A percentile compares a stretch with the other conserved stretches of the same genome.
These are phyloP conservation scores for Monodelphis domestica DNA, from an alignment of 2,797 vertebrate species.

Conservation along the genomic window DNA sequence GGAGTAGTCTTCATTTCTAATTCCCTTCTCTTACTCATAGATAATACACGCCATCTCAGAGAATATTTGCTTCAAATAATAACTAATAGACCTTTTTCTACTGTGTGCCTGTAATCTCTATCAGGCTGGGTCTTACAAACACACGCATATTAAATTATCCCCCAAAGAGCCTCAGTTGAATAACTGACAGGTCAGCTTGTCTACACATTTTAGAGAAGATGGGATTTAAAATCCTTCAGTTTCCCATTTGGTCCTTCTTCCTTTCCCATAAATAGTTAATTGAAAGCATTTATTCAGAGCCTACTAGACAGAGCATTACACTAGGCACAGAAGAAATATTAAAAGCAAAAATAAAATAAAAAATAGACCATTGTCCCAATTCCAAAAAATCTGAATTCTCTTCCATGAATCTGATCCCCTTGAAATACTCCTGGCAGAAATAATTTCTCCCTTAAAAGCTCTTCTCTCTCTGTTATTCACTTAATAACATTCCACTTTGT, in stretches of 20 bases:
- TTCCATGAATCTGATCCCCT: not conserved
- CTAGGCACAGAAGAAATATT: not conserved
- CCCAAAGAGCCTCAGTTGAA: slow-evolving; percentile 7
- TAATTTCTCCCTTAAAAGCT: not conserved
- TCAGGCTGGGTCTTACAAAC: slow-evolving; percentile 3
- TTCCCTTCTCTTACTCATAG: not conserved
- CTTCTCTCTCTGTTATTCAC: not conserved
- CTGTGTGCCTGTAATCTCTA: not conserved
- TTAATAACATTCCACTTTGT: not conserved
- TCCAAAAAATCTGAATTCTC: not conserved
- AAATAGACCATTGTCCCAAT: not conserved
- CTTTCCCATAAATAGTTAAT: not conserved
- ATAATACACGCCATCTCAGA: slow-evolving; percentile 1
- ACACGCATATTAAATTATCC: slow-evolving; percentile 9
- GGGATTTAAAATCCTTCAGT: not conserved
- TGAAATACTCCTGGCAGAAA: not conserved
- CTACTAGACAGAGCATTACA: not conserved
- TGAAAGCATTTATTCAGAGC: not conserved
- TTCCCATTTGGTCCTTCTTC: not conserved
- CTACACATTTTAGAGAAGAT: not conserved
- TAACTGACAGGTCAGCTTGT: not conserved
- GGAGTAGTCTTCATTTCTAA: not conserved
- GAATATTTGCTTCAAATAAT: not conserved
- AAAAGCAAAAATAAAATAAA: not conserved
- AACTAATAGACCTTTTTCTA: not conserved